Base-by-base conservation (phyloP, 2,113 vertebrate species). In the Atrichornis clamosus region DNA sequence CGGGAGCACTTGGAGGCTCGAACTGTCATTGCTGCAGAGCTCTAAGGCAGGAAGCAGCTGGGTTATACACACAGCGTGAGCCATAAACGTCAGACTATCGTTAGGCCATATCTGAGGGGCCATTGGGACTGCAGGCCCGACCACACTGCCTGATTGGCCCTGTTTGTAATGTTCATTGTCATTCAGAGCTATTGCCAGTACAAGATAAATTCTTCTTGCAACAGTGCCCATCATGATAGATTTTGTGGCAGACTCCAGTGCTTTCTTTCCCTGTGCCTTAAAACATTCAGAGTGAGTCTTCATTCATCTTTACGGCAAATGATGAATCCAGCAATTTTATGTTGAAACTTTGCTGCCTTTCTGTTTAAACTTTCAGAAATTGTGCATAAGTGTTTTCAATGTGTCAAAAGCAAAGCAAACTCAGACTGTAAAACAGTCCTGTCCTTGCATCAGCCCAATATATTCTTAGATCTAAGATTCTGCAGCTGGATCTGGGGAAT, bases 291-390 rank as follows among this genome's bases (percentile, higher is more conserved):
- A 87, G 37, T 47, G 75, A 87, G 39, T 37, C 60, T 80, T 96
- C 74, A 87, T 90, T 89, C 83, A 75, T 93, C 67, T 94, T 94
- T 84, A 89, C 53, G n/a, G 89, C 68, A 93, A 84, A 88, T n/a
- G 73, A 92, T 72, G 56, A 75, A 83, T 90, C 82, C 72, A 55
- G 41, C 10, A 49, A 75, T 59, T 95, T 89, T 89, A 86, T 64
- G 39, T 81, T 0, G 2, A 91, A 90, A 84, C 30, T 70, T 93
- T 63, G 12, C 74, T 80, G 53, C 33, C 39, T 92, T 86, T 92
- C 58, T 80, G 26, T 77, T 92, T 81, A 89, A 96, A 65, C 62
- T 89, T 94, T 64, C 41, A 46, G 77, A 90, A 89, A 79, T 58
- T 47, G 15, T 84, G 17, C 24, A 5, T 50, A 35, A 77, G 23